Evolutionary conservation across 2,113 vertebrate species (phyloP).

Genomic region (Galeopterus variegatus): DNA sequence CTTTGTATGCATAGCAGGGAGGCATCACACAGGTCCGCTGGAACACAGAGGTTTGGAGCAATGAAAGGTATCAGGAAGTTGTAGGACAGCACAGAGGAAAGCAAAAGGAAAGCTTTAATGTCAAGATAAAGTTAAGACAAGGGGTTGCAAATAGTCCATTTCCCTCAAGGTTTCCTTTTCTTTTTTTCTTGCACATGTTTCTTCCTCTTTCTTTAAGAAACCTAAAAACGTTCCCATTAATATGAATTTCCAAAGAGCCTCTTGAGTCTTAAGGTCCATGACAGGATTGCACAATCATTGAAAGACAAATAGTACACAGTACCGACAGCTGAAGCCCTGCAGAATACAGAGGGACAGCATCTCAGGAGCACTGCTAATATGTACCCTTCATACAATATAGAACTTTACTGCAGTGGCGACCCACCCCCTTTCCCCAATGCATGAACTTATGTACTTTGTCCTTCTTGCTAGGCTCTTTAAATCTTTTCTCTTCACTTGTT

Average conservation of each 20-base stretch:
- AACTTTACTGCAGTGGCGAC: no score
- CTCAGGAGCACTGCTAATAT: not conserved
- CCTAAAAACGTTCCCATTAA: not conserved
- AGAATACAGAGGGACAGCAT: not conserved
- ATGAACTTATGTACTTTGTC: not conserved
- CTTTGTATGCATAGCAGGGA: constrained; percentile 47
- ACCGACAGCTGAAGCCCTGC: not conserved
- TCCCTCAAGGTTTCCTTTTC: not conserved
- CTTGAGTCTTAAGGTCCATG: not conserved
- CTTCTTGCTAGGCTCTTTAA: not conserved
- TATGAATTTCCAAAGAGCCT: constrained; percentile 46
- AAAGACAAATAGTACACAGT: not conserved
- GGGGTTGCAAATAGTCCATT: not conserved
- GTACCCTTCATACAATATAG: not conserved
- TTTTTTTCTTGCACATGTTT: not conserved
- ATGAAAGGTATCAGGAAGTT: not conserved
- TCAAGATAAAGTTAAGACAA: constrained; percentile 63
- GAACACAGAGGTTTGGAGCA: not conserved
- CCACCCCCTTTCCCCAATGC: no score
- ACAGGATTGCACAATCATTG: not conserved
- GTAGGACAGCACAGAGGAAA: not conserved
- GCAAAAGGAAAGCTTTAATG: constrained; percentile 34
- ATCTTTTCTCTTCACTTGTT: not conserved
- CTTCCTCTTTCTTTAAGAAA: constrained; percentile 10
- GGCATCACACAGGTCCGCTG: not conserved